Evolutionary conservation across 2,888 invertebrate species (phyloP).

Genomic region (Andrena bicolor): DNA sequence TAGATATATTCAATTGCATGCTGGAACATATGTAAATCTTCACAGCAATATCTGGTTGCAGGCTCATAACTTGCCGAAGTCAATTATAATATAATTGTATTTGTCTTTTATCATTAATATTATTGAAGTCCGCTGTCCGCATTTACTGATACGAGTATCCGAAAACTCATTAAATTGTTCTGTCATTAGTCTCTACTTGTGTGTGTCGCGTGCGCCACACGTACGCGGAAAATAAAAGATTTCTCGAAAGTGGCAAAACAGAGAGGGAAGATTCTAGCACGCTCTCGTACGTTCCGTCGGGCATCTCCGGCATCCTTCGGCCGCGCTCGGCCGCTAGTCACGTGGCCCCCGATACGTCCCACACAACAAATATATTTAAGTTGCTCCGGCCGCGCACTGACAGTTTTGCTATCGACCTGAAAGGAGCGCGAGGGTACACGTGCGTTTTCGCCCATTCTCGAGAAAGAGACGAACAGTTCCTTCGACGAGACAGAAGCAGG

Average conservation of each 20-base stretch:
- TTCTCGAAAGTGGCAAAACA: constrained; percentile 25
- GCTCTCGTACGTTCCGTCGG: constrained; percentile 60
- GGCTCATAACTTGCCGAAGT: no score
- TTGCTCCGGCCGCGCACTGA: constrained; percentile 58
- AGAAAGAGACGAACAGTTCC: neutral
- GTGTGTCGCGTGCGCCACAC: neutral
- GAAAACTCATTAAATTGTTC: neutral
- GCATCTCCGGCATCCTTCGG: constrained; percentile 34
- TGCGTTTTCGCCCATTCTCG: constrained; percentile 8
- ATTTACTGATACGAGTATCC: neutral
- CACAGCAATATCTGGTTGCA: no score
- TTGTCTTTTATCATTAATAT: neutral
- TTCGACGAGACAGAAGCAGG: neutral
- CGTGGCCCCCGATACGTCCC: constrained; percentile 60
- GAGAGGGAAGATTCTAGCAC: constrained; percentile 69
- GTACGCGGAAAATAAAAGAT: constrained; percentile 7
- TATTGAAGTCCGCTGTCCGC: neutral
- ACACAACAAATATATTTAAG: constrained; percentile 74
- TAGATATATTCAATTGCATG: neutral
- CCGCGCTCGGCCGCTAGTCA: constrained; percentile 49
- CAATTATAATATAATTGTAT: no score
- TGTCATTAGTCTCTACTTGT: neutral
- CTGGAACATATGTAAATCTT: no score
- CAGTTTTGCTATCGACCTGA: constrained; percentile 67
- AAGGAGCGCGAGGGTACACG: constrained; percentile 12